A percentile compares a stretch with the other conserved stretches of the same genome.
phyloP scores from a whole-genome alignment of 2,113 vertebrate species.

The Stomatorhinus ivindoensis region DNA sequence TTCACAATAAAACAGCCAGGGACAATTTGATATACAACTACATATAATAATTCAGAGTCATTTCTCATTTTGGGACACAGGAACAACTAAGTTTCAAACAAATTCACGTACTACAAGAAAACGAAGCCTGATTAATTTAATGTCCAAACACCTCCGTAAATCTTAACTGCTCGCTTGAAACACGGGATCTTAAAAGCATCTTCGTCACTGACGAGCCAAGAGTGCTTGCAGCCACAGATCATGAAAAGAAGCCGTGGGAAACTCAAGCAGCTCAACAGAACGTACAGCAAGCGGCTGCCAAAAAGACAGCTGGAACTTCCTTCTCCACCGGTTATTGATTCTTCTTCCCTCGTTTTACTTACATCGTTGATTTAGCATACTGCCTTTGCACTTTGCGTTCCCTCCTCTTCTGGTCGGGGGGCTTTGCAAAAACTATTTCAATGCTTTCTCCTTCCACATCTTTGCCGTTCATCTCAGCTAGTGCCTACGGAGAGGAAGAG shows the following conservation, averaged over 20 bases:
- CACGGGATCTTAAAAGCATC: not conserved
- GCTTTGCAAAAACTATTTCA: conserved; percentile 99
- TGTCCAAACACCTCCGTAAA: not conserved
- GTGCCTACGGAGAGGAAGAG: conserved; percentile 64
- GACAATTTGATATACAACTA: not conserved
- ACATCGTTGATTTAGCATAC: conserved; percentile 98
- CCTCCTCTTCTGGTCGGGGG: conserved; percentile 99
- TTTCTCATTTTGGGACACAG: not conserved
- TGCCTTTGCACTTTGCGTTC: conserved; percentile 98
- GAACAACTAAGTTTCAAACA: not conserved
- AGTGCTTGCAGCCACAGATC: not conserved
- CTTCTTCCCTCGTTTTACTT: conserved; percentile 45
- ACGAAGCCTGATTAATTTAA: not conserved
- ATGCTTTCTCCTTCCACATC: conserved; percentile 97
- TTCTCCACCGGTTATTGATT: not conserved
- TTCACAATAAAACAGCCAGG: not conserved
- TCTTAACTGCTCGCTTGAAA: not conserved
- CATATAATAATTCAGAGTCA: not conserved
- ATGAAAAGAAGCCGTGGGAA: not conserved
- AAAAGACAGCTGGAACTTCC: not conserved
- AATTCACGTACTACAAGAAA: not conserved
- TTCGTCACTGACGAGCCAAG: not conserved
- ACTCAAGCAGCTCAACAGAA: not conserved
- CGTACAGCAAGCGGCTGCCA: not conserved
- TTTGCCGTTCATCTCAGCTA: conserved; percentile 98